These are phyloP conservation scores for Gymnobelideus leadbeateri DNA, from an alignment of 2,113 vertebrate species.

Conservation along the genomic window DNA sequence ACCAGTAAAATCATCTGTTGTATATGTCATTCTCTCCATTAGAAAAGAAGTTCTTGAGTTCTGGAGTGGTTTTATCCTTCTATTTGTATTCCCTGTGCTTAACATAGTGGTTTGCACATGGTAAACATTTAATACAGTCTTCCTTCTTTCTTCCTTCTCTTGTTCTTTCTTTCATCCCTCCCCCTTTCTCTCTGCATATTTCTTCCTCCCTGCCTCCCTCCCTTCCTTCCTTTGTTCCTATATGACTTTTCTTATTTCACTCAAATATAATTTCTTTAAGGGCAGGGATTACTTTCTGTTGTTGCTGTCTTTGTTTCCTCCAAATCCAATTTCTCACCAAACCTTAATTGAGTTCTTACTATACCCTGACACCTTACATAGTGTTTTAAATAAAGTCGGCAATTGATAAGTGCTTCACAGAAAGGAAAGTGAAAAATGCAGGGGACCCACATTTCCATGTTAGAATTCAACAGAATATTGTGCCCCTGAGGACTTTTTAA, in stretches of 20 bases:
- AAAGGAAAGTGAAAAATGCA: neutral
- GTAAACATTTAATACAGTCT: neutral
- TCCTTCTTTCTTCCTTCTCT: no score
- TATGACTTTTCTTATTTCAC: no score
- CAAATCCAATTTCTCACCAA: neutral
- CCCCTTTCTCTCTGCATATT: no score
- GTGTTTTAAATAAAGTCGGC: neutral
- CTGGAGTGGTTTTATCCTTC: neutral
- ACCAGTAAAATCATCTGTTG: neutral
- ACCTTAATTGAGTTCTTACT: no score
- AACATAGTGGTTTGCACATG: neutral
- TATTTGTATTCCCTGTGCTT: neutral
- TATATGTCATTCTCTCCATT: neutral
- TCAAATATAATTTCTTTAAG: neutral
- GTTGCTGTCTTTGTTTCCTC: neutral
- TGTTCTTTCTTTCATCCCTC: fast-evolving
- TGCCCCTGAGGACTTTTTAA: neutral
- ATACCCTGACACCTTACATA: neutral
- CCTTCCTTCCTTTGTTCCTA: no score
- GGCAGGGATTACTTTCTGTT: neutral
- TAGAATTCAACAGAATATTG: neutral
- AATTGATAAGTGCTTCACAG: neutral
- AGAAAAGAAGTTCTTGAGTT: neutral
- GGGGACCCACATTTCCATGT: neutral
- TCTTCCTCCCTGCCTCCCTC: neutral